Base-by-base conservation (phyloP, 2,113 vertebrate genomes). In the Campylomormyrus tamandua region DNA sequence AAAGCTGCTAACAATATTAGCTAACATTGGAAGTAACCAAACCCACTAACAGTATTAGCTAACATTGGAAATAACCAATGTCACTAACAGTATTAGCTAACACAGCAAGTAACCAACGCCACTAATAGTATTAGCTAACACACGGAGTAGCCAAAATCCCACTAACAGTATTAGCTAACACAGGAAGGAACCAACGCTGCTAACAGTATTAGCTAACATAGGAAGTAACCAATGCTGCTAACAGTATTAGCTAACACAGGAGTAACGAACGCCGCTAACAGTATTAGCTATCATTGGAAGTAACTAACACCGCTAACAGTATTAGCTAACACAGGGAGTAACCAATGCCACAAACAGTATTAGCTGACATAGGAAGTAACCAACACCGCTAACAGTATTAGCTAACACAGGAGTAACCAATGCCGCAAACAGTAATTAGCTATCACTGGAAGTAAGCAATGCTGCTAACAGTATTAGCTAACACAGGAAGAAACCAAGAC, bases 201-300 rank as follows among this genome's bases (percentile, higher is more conserved):
- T 62, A 52, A 52, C 87, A 58, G 5, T 58, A 58, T 52, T 89
- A 91, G 89, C 91, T 88, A 27, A 87, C 8, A 31, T 89, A 21
- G 1, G 13, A 17, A 58, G 19, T 6, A 58, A 1, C 6, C 21
- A 58, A 52, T 1, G 0, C 56, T 0, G 2, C 21, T 58, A 58
- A 58, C 1, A 58, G 56, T 24, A 58, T 24, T 58, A 58, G 56
- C 56, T 58, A 58, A 24, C 94, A 94, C 94, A 95, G 94, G 95
- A 95, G 93, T 93, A 94, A 93, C 93, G 93, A 94, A 3, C 93
- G 92, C 94, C 94, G 92, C 94, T 95, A 95, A 95, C 94, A 93
- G 93, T 94, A 95, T 95, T 95, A 96, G 53, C 53, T 24, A 24
- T 8, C 19, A 58, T 1, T 8, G 90, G 9, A 1, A 13, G 17